These are phyloP conservation scores for Mongoloraphidia duomilia DNA, from an alignment of 2,888 invertebrate species.

Conservation along the genomic window DNA sequence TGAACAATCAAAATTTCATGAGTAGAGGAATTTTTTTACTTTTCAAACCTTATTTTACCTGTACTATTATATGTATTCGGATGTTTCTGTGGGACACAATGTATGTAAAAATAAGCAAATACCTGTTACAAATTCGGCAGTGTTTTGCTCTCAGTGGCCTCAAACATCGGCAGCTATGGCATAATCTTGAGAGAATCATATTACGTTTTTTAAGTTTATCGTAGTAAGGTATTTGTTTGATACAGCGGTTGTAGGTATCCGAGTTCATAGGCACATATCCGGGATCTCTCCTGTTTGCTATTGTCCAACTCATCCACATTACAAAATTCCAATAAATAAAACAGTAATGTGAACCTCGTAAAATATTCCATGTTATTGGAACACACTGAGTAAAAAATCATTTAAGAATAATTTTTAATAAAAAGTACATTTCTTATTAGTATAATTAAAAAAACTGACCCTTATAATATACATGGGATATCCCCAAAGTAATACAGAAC, in stretches of 20 bases:
- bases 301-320: conserved; percentile 88
- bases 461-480: conserved; percentile 87
- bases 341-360: conserved; percentile 74
- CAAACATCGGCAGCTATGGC: conserved; percentile 82
- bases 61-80: too few relatives aligned
- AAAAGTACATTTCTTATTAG: neutral
- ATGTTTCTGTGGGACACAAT: neutral
- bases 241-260: conserved; percentile 78
- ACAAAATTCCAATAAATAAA: conserved; percentile 82
- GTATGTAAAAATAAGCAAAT: conserved; percentile 51
- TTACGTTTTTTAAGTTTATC: conserved; percentile 86
- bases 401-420: neutral
- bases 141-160: conserved; percentile 82
- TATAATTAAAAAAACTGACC: conserved; percentile 32
- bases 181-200: conserved; percentile 63
- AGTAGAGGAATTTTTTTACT: too few relatives aligned
- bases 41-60: too few relatives aligned
- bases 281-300: conserved; percentile 78
- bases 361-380: conserved; percentile 78
- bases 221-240: conserved; percentile 83
- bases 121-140: conserved; percentile 69
- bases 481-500: conserved; percentile 78
- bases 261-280: conserved; percentile 82
- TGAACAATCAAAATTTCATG: too few relatives aligned
- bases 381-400: conserved; percentile 46